A percentile compares a stretch with the other conserved stretches of the same genome.
Evolutionary conservation across 2,797 vertebrate genomes (phyloP).

Genomic region (Alcedo quadribrachys): DNA sequence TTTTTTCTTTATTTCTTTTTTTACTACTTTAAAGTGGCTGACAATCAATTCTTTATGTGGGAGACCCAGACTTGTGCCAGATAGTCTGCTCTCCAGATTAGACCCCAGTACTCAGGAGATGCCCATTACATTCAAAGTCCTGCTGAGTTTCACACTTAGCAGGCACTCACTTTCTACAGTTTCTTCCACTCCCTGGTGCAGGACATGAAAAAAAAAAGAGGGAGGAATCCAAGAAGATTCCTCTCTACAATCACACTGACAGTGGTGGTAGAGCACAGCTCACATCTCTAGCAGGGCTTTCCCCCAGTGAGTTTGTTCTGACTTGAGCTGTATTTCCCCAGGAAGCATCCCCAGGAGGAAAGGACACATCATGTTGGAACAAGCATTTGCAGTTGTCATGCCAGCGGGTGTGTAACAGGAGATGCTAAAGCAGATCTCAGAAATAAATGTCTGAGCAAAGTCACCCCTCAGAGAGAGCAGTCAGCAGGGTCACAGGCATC

Average conservation of each 20-base stretch:
- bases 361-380: neutral
- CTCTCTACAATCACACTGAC: accelerated
- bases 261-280: neutral
- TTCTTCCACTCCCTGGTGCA: neutral
- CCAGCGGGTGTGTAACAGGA: neutral
- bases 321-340: neutral
- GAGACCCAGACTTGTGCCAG: neutral
- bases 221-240: neutral
- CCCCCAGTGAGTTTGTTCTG: neutral
- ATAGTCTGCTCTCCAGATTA: neutral
- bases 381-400: neutral
- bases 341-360: neutral
- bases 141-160: neutral
- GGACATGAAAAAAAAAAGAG: neutral
- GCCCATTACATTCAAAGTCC: neutral
- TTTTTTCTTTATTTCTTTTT: neutral
- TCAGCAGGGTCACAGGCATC: neutral
- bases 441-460: neutral
- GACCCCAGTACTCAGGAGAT: accelerated
- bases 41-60: neutral
- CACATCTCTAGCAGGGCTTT: neutral
- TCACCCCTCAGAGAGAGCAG: neutral
- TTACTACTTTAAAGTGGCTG: neutral
- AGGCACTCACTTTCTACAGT: neutral
- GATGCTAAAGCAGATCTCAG: neutral